These are phyloP conservation scores for Trachelipus rathkii DNA, from an alignment of 1,140 invertebrate species.

Conservation along the genomic window DNA sequence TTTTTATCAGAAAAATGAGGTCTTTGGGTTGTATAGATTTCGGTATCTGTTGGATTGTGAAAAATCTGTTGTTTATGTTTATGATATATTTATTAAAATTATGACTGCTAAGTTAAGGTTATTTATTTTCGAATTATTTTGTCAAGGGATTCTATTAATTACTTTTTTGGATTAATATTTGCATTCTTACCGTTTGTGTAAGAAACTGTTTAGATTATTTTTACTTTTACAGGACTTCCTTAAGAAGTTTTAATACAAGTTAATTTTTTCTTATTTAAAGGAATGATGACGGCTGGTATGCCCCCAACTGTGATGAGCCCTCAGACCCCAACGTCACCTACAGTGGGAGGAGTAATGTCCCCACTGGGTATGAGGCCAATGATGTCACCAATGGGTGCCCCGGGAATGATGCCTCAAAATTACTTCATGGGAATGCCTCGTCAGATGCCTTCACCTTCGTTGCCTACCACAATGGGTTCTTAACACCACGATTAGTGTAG, in stretches of 20 bases:
- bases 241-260: neutral
- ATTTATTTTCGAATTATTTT: too few species aligned
- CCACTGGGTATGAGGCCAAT: neutral
- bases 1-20: too few species aligned
- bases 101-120: too few species aligned
- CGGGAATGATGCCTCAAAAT: neutral
- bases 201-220: neutral
- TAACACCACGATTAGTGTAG: neutral
- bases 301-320: neutral
- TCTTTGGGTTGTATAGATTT: too few species aligned
- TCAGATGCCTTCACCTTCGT: neutral
- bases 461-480: neutral
- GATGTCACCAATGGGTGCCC: neutral
- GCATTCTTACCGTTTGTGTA: neutral
- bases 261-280: neutral
- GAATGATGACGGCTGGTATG: neutral
- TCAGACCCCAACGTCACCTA: neutral
- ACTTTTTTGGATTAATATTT: neutral
- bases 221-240: neutral
- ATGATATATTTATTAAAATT: too few species aligned
- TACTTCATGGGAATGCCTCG: neutral
- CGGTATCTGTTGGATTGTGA: too few species aligned
- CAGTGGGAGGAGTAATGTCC: neutral
- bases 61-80: too few species aligned
- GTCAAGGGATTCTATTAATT: too few species aligned